Evolutionary conservation across 2,113 vertebrate genomes (phyloP).

Genomic region (Ameiurus melas): DNA sequence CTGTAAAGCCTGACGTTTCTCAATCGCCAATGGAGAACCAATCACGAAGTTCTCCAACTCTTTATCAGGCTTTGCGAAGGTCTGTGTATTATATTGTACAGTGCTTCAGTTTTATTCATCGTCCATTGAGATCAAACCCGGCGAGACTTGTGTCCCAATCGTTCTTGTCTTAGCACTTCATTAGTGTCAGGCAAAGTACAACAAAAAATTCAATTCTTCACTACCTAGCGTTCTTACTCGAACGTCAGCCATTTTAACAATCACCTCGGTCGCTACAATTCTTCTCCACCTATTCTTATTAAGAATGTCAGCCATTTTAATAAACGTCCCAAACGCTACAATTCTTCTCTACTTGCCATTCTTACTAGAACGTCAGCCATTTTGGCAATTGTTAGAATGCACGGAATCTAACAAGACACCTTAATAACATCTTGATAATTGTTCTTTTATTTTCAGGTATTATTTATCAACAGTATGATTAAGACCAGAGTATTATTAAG

Average conservation of each 20-base stretch:
- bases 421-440: not conserved
- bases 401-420: not conserved
- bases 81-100: constrained; percentile 1
- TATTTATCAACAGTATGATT: not conserved
- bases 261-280: not conserved
- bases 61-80: not conserved
- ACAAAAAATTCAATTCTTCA: not conserved
- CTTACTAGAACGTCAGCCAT: not conserved
- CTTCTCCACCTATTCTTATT: not conserved
- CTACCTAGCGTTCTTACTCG: not conserved
- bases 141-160: not conserved
- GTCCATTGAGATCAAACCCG: not conserved
- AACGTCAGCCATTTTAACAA: not conserved
- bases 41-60: not conserved
- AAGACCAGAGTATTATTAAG: not conserved
- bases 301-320: not conserved
- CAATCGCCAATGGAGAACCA: not conserved
- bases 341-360: not conserved
- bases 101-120: not conserved
- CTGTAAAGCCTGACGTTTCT: not conserved
- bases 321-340: not conserved
- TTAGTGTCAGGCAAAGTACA: not conserved
- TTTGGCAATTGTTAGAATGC: not conserved
- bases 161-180: not conserved
- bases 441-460: not conserved